These are phyloP conservation scores for Pandemis cinnamomeana DNA, from an alignment of 2,888 invertebrate genomes.

Conservation along the genomic window DNA sequence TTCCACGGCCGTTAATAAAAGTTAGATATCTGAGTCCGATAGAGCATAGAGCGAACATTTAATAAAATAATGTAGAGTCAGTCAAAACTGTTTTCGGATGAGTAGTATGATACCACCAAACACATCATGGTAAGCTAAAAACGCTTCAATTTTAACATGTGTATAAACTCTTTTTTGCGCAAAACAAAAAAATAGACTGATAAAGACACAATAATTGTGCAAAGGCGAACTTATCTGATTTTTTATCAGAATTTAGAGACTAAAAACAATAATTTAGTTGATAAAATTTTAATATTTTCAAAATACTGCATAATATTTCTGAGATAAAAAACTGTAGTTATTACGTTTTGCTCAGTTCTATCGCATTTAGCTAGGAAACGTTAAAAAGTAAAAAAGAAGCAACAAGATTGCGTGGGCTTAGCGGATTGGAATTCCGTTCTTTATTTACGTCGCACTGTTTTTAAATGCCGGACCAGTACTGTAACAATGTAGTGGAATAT, in stretches of 20 bases:
- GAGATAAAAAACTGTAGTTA: slow-evolving; percentile 46
- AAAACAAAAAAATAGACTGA: too few relatives aligned
- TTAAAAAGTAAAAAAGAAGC: slow-evolving; percentile 60
- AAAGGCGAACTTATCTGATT: too few relatives aligned
- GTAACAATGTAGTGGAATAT: slow-evolving; percentile 36
- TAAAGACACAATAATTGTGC: too few relatives aligned
- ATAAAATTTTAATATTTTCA: not conserved
- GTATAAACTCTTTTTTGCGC: too few relatives aligned
- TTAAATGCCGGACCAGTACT: slow-evolving; percentile 44
- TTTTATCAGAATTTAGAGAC: too few relatives aligned
- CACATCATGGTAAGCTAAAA: not conserved
- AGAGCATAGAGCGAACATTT: too few relatives aligned
- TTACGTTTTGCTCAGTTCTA: slow-evolving; percentile 45
- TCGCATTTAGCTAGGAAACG: slow-evolving; percentile 48
- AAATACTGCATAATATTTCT: slow-evolving; percentile 14
- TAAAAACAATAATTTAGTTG: too few relatives aligned
- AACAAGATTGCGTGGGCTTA: slow-evolving; percentile 61
- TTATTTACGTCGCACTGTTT: slow-evolving; percentile 55
- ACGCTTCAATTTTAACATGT: not conserved
- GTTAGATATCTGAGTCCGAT: not conserved
- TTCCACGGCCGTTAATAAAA: not conserved
- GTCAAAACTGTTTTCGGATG: not conserved
- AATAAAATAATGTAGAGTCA: not conserved
- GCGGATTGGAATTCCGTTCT: slow-evolving; percentile 65
- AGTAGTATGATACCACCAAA: not conserved